Base-by-base conservation (phyloP, 2,888 invertebrate genomes). In the Portevinia maculata region DNA sequence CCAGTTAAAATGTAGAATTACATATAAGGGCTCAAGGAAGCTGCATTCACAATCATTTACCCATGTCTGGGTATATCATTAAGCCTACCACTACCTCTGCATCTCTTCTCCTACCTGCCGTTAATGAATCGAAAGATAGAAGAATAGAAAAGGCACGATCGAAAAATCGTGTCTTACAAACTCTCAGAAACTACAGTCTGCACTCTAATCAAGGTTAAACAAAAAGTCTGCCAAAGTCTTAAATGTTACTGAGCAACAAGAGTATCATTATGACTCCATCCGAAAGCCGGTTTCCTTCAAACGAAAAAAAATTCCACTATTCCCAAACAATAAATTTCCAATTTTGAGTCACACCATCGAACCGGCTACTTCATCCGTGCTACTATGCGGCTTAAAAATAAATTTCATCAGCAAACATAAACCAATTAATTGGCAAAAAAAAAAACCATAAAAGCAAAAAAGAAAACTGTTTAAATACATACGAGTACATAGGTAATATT, bases 381-480 rank as follows among this genome's bases (percentile, higher is more conserved):
- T 48, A 48, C 34, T 24, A 50, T 48, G 24, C 48, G 13, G 34
- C 46, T 60, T n/a, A 21, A 62, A 62, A 8, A 9, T 24, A 7
- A 24, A 24, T 62, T 48, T 34, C 24, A 60, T 46, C 59, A 44
- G 44, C 44, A 7, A 13, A 39, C 15, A 60, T 60, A 15, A 60
- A 34, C 46, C 32, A 44, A 60, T 60, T n/a, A 32, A 46, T 17
- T n/a, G 32, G 17, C 19, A 44, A 46, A 46, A 60, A 7, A 28
- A 39, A 7, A 6, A 39, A 15, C 39, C 11, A 24, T 3, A 5
- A 24, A 24, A 3, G 3, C 11, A 15, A 32, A 32, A 30, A 17
- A 44, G n/a, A 13, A 9, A 15, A 28, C 15, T 2, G 13, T 24
- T 28, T n/a, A n/a, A 24, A 24, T 3, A 24, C 24, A 34, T 0